Conservation (phyloP, 2,888 invertebrate species). For the Agrotis exclamationis region DNA sequence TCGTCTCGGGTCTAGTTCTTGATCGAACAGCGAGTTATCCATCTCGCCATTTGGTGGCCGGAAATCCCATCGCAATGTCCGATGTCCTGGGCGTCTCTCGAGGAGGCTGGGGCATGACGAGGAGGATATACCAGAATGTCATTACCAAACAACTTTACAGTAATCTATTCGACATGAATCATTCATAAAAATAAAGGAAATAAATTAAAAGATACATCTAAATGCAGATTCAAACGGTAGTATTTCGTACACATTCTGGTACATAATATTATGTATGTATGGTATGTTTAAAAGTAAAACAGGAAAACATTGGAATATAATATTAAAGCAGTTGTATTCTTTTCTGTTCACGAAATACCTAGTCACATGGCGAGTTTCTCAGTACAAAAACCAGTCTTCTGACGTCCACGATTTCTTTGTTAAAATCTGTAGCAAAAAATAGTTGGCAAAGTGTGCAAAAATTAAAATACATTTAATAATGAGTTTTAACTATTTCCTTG, state of each 20-base stretch:
- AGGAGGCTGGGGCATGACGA: too few relatives aligned
- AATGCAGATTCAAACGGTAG: too few relatives aligned
- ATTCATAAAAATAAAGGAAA: too few relatives aligned
- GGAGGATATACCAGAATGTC: too few relatives aligned
- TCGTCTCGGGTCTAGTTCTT: too few relatives aligned
- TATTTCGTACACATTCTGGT: neutral
- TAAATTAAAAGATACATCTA: too few relatives aligned
- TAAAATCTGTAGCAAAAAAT: neutral
- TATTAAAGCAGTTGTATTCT: neutral
- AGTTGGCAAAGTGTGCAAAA: neutral
- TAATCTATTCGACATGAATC: too few relatives aligned
- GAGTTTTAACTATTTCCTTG: neutral
- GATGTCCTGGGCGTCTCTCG: too few relatives aligned
- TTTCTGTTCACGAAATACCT: conserved; percentile 4
- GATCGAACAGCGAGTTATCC: too few relatives aligned
- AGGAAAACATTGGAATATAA: conserved; percentile 23
- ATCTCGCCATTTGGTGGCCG: too few relatives aligned
- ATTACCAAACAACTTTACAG: too few relatives aligned
- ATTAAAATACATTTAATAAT: neutral
- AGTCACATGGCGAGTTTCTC: conserved; percentile 1
- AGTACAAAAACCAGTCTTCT: conserved; percentile 11
- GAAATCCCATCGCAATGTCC: too few relatives aligned
- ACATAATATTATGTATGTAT: neutral
- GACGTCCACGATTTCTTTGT: conserved; percentile 24
- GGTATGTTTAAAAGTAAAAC: conserved; percentile 2